Evolutionary conservation across 2,888 invertebrate genomes (phyloP), one percentile per base, ranked within the genome.

Genomic region (Apomyelois bistriatella): DNA sequence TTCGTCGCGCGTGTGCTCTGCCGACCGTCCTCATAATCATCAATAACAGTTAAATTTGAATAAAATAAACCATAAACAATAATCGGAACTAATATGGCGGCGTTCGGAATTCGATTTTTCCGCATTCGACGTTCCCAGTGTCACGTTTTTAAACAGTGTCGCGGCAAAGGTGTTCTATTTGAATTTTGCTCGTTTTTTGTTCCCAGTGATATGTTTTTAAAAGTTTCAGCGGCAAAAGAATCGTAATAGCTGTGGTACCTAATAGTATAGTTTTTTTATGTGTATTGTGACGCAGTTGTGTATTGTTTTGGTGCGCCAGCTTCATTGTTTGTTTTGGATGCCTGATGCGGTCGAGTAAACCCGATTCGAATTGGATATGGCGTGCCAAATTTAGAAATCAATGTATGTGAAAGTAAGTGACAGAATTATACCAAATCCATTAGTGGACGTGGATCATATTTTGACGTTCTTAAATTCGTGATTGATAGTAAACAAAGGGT

Each of bases 1-100:
- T 68, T 68, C 65, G 61, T 64, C 60, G 68, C 62, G 71, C 73
- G 77, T 65, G 69, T 65, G 66, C 68, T 60, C 60, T 64, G 63
- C 56, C 67, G 65, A 69, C 59, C 73, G 75, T 66, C 66, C 61
- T 54, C 60, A 66, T 62, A 59, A 65, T 58, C 56, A 62, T 56
- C 53, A 49, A 54, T 56, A 47, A 58, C 60, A 55, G 66, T 72
- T 64, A 64, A 72, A 70, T 64, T 68, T 65, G 68, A 66, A 70
- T 68, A 70, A 74, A 77, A 68, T 70, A 58, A 64, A 65, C 65
- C 58, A 62, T 69, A 74, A 75, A 75, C 69, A 62, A 58, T 62
- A 64, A 69, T 58, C 57, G 56, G 56, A 61, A 16, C 46, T 46
- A 43, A 60, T 28, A 66, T 60, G 62, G 60, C 62, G 56, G 46